Percentiles rank a stretch among this genome's conserved stretches.
phyloP scores from a whole-genome alignment of 2,113 vertebrate species.

The Arothron firmamentum region DNA sequence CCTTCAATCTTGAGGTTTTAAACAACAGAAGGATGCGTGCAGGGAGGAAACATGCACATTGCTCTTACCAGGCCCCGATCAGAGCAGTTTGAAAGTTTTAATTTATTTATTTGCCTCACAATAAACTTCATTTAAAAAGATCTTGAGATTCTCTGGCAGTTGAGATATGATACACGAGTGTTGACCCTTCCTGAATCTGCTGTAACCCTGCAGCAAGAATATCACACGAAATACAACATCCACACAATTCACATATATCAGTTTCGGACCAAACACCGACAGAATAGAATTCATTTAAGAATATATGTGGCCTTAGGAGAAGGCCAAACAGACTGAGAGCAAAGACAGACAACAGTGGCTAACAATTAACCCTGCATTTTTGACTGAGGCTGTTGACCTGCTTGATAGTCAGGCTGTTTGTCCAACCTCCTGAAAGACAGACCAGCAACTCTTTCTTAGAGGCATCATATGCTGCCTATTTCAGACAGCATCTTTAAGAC shows the following conservation, averaged over 20 bases:
- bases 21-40: constrained; percentile 57
- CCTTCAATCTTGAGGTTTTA: constrained; percentile 55
- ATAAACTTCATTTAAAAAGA: background rate
- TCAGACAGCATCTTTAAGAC: constrained; percentile 53
- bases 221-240: constrained; percentile 32
- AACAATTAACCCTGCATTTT: constrained; percentile 71
- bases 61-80: constrained; percentile 41
- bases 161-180: background rate
- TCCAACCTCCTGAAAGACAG: constrained; percentile 53
- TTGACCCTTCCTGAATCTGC: constrained; percentile 5
- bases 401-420: constrained; percentile 66
- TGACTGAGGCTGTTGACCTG: constrained; percentile 51
- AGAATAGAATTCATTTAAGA: constrained; percentile 27
- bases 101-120: no score
- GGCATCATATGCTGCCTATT: constrained; percentile 55
- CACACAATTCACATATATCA: constrained; percentile 20
- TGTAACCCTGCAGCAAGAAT: constrained; percentile 30
- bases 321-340: constrained; percentile 43
- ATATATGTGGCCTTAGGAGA: constrained; percentile 37
- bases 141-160: background rate
- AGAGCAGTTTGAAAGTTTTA: constrained; percentile 53
- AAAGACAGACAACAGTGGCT: constrained; percentile 55
- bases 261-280: constrained; percentile 22
- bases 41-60: constrained; percentile 38
- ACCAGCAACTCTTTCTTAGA: constrained; percentile 41